A percentile compares a stretch with the other conserved stretches of the same genome.
Evolutionary conservation across 2,113 vertebrate genomes (phyloP).

Genomic region (Poeciliopsis retropinna): DNA sequence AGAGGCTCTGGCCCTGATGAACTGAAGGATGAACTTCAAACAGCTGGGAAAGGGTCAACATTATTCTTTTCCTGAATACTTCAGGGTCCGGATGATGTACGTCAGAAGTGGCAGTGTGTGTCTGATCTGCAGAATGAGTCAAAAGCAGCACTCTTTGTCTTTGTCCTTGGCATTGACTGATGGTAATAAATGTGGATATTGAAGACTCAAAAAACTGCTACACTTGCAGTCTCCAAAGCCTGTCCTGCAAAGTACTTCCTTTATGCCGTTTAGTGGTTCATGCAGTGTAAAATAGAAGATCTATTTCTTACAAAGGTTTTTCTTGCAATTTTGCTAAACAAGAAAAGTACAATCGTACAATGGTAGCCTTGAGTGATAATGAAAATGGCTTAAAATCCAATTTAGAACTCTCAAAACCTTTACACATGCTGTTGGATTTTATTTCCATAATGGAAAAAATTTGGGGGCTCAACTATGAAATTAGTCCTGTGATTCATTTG

Average conservation of each 20-base stretch:
- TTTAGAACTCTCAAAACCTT: neutral
- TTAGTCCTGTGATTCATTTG: neutral
- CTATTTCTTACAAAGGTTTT: no score
- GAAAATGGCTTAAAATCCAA: neutral
- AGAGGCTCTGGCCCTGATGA: neutral
- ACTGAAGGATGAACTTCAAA: no score
- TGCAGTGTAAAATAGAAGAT: neutral
- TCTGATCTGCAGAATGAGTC: neutral
- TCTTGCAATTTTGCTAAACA: neutral
- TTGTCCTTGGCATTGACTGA: neutral
- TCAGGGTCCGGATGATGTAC: neutral
- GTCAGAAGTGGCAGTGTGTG: neutral
- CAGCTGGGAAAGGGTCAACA: neutral
- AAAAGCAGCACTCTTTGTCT: neutral
- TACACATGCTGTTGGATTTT: neutral
- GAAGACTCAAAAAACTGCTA: neutral
- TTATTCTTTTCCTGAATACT: neutral
- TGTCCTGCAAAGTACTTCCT: neutral
- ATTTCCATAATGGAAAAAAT: constrained; percentile 24
- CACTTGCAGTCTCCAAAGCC: neutral
- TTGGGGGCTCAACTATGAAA: neutral
- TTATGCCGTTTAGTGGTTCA: neutral
- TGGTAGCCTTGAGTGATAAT: neutral
- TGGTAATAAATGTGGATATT: constrained; percentile 2
- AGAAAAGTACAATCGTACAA: neutral